Conservation (phyloP, 2,888 invertebrate genomes). For the Notocelia uddmanniana region DNA sequence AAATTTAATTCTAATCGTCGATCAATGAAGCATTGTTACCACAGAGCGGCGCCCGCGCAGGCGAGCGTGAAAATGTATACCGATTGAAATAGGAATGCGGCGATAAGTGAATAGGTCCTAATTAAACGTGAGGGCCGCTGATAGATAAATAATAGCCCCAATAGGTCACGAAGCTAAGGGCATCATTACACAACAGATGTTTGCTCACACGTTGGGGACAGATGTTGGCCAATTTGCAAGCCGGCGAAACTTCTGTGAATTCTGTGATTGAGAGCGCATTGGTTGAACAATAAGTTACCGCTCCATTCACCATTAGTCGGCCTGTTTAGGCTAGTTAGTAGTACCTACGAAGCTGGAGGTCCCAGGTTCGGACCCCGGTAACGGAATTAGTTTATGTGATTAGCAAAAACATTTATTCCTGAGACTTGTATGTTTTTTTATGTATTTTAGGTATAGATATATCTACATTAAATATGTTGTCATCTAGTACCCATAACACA, state of each 20-base stretch:
- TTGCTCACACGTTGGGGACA: conserved; percentile 64
- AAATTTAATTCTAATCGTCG: conserved; percentile 65
- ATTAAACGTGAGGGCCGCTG: conserved; percentile 73
- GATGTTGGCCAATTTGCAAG: conserved; percentile 59
- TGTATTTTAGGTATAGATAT: too few species aligned
- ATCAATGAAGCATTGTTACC: conserved; percentile 64
- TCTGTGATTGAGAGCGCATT: conserved; percentile 57
- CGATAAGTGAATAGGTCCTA: conserved; percentile 80
- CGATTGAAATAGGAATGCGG: conserved; percentile 73
- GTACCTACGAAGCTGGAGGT: too few species aligned
- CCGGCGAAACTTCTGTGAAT: conserved; percentile 33
- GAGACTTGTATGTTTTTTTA: too few species aligned
- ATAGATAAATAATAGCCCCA: conserved; percentile 67
- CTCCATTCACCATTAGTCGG: too few species aligned
- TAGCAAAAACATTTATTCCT: too few species aligned
- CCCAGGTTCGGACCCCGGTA: too few species aligned
- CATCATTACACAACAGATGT: conserved; percentile 51
- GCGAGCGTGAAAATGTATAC: conserved; percentile 71
- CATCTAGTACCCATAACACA: too few species aligned
- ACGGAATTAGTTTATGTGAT: too few species aligned
- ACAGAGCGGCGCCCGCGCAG: conserved; percentile 61
- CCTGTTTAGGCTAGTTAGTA: too few species aligned
- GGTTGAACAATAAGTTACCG: conserved; percentile 47
- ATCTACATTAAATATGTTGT: too few species aligned
- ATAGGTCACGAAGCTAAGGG: conserved; percentile 70